Evolutionary conservation across 2,797 vertebrate genomes (phyloP).

Genomic region (Malacoraja senta): DNA sequence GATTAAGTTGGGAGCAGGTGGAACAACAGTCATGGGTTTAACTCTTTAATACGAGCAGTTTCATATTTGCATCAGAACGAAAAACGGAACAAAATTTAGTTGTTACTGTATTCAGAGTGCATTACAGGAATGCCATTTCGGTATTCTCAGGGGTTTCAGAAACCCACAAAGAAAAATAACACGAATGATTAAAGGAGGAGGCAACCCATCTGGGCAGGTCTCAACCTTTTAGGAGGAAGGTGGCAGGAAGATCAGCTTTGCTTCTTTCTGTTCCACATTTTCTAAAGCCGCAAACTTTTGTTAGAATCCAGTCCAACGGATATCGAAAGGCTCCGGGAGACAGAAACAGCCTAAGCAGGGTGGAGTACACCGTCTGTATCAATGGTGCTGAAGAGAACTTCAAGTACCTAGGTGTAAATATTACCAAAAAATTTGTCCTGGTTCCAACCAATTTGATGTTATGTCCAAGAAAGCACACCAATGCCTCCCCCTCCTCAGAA

Average conservation of each 20-base stretch:
- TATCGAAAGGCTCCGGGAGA: neutral
- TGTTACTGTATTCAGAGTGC: slow-evolving; percentile 4
- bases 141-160: slow-evolving; percentile 33
- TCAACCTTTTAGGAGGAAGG: neutral
- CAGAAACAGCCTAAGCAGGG: neutral
- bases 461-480: too few relatives aligned
- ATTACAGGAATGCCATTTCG: slow-evolving; percentile 29
- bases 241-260: neutral
- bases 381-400: too few relatives aligned
- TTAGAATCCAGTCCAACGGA: neutral
- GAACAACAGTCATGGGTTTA: neutral
- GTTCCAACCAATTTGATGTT: too few relatives aligned
- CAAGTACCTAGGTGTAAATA: too few relatives aligned
- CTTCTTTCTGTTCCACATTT: neutral
- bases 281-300: neutral
- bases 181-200: neutral
- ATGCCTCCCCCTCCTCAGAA: too few relatives aligned
- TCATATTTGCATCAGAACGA: slow-evolving; percentile 35
- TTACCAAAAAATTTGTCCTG: too few relatives aligned
- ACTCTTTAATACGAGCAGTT: slow-evolving; percentile 25
- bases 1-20: neutral
- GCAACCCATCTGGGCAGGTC: neutral
- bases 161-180: slow-evolving; percentile 36
- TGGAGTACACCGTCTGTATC: too few relatives aligned
- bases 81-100: slow-evolving; percentile 35